Percentiles rank a stretch among this genome's conserved stretches.
Conservation (phyloP, 2,797 vertebrate species). For the Tenualosa ilisha region DNA sequence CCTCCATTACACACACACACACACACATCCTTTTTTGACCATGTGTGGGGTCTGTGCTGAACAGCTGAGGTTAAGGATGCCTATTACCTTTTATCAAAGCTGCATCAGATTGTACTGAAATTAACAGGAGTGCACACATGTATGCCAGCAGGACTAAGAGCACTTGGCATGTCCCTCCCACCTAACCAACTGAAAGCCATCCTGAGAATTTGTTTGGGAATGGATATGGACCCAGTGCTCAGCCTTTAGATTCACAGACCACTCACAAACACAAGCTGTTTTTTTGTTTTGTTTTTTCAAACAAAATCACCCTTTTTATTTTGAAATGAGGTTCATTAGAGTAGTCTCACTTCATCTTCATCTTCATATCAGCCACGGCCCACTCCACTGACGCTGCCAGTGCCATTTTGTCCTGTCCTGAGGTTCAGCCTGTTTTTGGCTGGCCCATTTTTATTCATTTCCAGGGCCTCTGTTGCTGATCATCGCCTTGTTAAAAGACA, state of each 20-base stretch:
- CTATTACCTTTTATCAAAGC: not conserved
- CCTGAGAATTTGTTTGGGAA: no score
- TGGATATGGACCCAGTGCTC: no score
- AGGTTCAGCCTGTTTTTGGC: not conserved
- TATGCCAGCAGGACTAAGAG: not conserved
- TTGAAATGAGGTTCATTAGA: not conserved
- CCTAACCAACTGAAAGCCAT: not conserved
- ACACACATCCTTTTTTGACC: not conserved
- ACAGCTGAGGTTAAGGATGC: not conserved
- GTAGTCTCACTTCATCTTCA: not conserved
- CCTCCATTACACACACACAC: not conserved
- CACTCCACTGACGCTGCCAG: not conserved
- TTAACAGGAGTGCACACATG: not conserved
- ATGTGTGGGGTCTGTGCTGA: not conserved
- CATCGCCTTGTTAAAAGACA: not conserved
- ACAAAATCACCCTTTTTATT: not conserved
- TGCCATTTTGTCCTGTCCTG: not conserved
- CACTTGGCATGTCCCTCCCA: not conserved
- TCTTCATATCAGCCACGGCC: not conserved
- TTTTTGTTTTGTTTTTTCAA: not conserved
- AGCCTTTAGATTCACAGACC: not conserved
- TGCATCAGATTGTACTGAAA: not conserved
- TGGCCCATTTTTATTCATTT: not conserved
- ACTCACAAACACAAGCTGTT: not conserved
- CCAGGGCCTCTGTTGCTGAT: slow-evolving; percentile 3